These are phyloP conservation scores for Drosophila nr. perissopoda DNA, from an alignment of 2,888 invertebrate genomes.

Conservation along the genomic window DNA sequence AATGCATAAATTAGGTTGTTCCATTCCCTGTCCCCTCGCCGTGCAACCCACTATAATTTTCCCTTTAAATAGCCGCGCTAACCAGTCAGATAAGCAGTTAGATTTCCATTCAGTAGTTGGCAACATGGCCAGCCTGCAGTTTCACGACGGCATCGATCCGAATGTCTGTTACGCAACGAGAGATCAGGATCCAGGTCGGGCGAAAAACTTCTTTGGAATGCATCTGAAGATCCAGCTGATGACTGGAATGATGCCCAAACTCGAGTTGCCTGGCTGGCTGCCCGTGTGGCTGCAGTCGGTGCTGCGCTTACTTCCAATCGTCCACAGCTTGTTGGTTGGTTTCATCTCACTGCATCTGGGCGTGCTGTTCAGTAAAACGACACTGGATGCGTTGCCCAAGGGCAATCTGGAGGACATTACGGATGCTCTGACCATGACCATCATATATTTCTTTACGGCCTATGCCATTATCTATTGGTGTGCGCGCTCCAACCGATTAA, in stretches of 20 bases:
- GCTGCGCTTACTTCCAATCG: slow-evolving; percentile 15
- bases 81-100: slow-evolving; percentile 38
- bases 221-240: slow-evolving; percentile 57
- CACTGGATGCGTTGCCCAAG: slow-evolving; percentile 63
- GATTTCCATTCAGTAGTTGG: slow-evolving; percentile 5
- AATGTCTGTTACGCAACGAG: slow-evolving; percentile 52
- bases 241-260: slow-evolving; percentile 63
- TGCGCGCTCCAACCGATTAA: slow-evolving; percentile 47
- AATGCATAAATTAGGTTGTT: slow-evolving; percentile 69
- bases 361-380: slow-evolving; percentile 70
- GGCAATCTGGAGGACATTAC: slow-evolving; percentile 77
- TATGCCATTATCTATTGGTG: slow-evolving; percentile 77
- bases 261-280: slow-evolving; percentile 40
- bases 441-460: slow-evolving; percentile 79
- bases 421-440: slow-evolving; percentile 76
- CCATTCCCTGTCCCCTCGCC: background rate
- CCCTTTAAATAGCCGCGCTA: slow-evolving; percentile 56
- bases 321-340: slow-evolving; percentile 51
- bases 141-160: slow-evolving; percentile 57
- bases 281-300: slow-evolving; percentile 35
- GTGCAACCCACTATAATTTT: background rate
- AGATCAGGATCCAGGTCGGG: slow-evolving; percentile 54
- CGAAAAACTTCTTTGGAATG: slow-evolving; percentile 60
- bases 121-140: slow-evolving; percentile 59
- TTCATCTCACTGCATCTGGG: slow-evolving; percentile 65